Evolutionary conservation across 2,888 invertebrate species (phyloP).

Genomic region (Scelioninae gen. 2): DNA sequence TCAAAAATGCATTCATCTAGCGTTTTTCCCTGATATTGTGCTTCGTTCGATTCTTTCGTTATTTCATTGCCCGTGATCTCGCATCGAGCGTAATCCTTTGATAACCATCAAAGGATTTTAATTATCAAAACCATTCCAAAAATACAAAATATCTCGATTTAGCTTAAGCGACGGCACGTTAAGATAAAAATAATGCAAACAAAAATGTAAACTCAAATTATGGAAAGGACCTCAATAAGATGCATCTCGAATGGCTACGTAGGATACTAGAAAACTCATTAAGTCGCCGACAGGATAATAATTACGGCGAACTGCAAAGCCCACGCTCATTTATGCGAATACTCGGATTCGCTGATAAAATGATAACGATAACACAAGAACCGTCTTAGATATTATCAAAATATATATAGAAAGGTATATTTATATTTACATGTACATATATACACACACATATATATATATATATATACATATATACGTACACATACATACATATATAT

Average conservation of each 20-base stretch:
- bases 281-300: conserved; percentile 59
- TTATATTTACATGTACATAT: too few relatives aligned
- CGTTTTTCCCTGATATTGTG: too few relatives aligned
- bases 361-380: conserved; percentile 60
- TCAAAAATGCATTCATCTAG: too few relatives aligned
- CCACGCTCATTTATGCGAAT: conserved; percentile 60
- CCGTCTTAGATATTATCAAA: too few relatives aligned
- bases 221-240: conserved; percentile 32
- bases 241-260: conserved; percentile 37
- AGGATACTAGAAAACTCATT: conserved; percentile 59
- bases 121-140: conserved; percentile 6
- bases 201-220: conserved; percentile 22
- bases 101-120: conserved; percentile 17
- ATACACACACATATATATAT: too few relatives aligned
- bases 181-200: conserved; percentile 22
- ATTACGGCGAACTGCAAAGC: conserved; percentile 53
- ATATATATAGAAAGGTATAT: too few relatives aligned
- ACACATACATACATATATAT: too few relatives aligned
- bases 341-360: conserved; percentile 58
- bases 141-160: conserved; percentile 16
- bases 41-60: too few relatives aligned
- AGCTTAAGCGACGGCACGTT: conserved; percentile 38
- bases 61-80: too few relatives aligned
- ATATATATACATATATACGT: too few relatives aligned
- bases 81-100: background rate